Evolutionary conservation across 2,888 invertebrate genomes (phyloP).

Genomic region (Eupithecia inturbata): DNA sequence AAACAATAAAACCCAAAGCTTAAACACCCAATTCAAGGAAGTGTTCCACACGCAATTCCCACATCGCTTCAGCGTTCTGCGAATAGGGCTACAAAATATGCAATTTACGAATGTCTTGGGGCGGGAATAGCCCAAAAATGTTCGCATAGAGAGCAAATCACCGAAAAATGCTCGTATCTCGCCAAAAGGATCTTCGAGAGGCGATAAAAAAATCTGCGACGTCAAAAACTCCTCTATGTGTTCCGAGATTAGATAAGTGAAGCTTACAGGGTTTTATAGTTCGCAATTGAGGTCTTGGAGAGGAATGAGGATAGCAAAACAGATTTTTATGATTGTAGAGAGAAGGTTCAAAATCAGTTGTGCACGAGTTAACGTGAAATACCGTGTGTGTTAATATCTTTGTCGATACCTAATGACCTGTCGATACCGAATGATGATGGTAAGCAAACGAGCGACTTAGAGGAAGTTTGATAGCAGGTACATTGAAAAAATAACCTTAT

Average conservation of each 20-base stretch:
- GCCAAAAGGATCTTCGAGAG: conserved; percentile 40
- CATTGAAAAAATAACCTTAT: neutral
- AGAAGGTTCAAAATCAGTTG: neutral
- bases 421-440: neutral
- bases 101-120: conserved; percentile 40
- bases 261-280: conserved; percentile 27
- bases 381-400: neutral
- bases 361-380: neutral
- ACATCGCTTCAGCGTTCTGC: conserved; percentile 24
- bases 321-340: neutral
- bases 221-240: conserved; percentile 52
- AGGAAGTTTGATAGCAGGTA: neutral
- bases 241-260: conserved; percentile 56
- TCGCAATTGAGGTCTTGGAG: neutral
- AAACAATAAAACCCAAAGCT: conserved; percentile 8
- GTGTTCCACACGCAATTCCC: conserved; percentile 20
- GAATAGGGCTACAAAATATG: conserved; percentile 37
- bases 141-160: conserved; percentile 49
- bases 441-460: neutral
- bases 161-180: conserved; percentile 54
- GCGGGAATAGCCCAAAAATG: conserved; percentile 29
- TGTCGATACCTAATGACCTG: neutral
- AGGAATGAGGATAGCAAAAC: neutral
- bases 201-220: conserved; percentile 57
- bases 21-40: conserved; percentile 27